Percentiles rank a stretch among this genome's conserved stretches.
Evolutionary conservation across 2,113 vertebrate genomes (phyloP).

Genomic region (Melanerpes formicivorus): DNA sequence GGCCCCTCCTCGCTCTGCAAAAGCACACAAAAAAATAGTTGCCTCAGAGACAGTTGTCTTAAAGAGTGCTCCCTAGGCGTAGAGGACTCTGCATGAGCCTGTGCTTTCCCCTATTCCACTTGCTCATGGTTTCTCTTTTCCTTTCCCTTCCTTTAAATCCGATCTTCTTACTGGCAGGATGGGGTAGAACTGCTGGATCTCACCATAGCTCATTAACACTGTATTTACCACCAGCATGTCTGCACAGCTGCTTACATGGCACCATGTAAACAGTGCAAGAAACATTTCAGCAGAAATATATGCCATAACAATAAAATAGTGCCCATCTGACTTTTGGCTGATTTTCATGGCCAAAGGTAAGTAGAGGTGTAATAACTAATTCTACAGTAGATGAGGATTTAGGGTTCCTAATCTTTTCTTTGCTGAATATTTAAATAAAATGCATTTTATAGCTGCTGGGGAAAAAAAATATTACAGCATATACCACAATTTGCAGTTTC

Average conservation of each 20-base stretch:
- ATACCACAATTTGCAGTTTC: conserved; percentile 55
- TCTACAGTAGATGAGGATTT: conserved; percentile 44
- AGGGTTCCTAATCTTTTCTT: conserved; percentile 46
- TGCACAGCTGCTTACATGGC: background rate
- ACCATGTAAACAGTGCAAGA: background rate
- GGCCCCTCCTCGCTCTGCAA: background rate
- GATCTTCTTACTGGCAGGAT: background rate
- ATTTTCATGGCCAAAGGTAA: conserved; percentile 36
- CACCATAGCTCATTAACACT: background rate
- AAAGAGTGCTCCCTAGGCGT: background rate
- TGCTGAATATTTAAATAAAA: conserved; percentile 57
- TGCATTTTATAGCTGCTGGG: conserved; percentile 36
- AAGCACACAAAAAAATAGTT: background rate
- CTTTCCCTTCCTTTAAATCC: background rate
- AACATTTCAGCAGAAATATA: background rate
- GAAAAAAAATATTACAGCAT: conserved; percentile 9
- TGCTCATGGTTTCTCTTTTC: background rate
- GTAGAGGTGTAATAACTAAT: conserved; percentile 26
- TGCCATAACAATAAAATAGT: background rate
- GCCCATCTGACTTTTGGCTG: background rate
- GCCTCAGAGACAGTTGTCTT: accelerated
- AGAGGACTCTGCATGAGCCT: background rate
- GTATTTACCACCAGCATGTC: background rate
- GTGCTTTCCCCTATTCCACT: background rate
- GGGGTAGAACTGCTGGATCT: background rate